A percentile compares a stretch with the other conserved stretches of the same genome.
These are phyloP conservation scores for Pseudotriccus pelzelni DNA, from an alignment of 2,797 vertebrate genomes.

Conservation along the genomic window DNA sequence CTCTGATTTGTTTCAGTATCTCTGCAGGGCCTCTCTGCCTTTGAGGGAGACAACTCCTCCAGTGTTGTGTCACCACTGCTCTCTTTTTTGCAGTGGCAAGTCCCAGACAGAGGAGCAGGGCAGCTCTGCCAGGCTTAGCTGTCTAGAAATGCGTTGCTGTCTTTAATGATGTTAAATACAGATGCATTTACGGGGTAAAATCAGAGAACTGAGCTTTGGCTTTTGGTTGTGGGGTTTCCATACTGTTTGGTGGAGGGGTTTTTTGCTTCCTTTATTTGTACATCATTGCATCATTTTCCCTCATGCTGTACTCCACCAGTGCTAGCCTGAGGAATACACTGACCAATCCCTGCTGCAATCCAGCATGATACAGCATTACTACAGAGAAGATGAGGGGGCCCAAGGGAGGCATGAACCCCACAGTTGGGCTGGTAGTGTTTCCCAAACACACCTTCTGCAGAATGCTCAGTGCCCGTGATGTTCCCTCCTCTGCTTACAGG, in stretches of 20 bases:
- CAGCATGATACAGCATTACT: neutral
- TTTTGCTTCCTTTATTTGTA: neutral
- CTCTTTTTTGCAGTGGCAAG: neutral
- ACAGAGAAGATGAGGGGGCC: neutral
- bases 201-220: neutral
- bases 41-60: neutral
- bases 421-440: accelerated
- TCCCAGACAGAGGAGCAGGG: neutral
- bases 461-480: neutral
- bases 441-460: neutral
- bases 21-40: neutral
- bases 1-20: neutral
- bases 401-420: accelerated
- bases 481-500: neutral
- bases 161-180: neutral
- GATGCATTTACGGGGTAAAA: neutral
- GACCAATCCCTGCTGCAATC: neutral
- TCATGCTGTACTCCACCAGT: neutral
- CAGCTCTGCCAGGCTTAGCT: neutral
- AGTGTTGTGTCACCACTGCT: neutral
- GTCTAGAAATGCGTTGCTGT: neutral
- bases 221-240: neutral
- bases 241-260: neutral
- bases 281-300: neutral
- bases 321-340: neutral